Evolutionary conservation across 1,140 invertebrate species (phyloP), one percentile per base, ranked within the genome.

Genomic region (Orius insidiosus): DNA sequence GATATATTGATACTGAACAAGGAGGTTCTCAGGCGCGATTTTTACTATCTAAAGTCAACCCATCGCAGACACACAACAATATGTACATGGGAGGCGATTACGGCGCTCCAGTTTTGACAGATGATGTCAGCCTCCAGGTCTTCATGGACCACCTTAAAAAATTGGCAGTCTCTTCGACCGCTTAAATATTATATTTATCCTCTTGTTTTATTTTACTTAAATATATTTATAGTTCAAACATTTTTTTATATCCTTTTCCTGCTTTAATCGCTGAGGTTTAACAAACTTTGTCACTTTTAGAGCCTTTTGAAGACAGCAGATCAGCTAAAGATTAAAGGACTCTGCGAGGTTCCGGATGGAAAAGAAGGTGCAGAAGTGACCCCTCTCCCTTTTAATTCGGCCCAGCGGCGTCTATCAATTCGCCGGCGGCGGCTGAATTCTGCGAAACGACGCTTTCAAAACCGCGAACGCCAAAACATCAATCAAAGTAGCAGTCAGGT

Each of bases 71-170:
- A n/a, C 95, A 99, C 64, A 98, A 98, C 68, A 98, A 97, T 60
- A 89, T 90, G 83, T 95, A 90, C 66, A 80, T 82, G 6, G 85
- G 84, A 59, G 78, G 80, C 63, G 92, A 96, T 62, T 82, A 80
- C 56, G 89, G 90, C 48, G 87, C 93, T 45, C 90, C 94, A 31
- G 95, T 99, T 42, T 68, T 99, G 39, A 99, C 96, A 5, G 96
- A 99, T 65, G 96, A 99, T 64, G 96, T 99, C 9, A 97, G 90
- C 51, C 69, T 99, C 41, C 95, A 99, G 79, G 89, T 98, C 31
- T 99, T 99, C 60, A 98, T 98, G 94, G 94, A 99, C 58, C 96
- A 99, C 68, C 69, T 99, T 39, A 98, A 98, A 64, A 98, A 98
- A 68, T 67, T 99, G 52, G 89, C 93, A 8, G 93, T 98, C 1